Evolutionary conservation across 2,797 vertebrate genomes (phyloP), one percentile per base, ranked within the genome.

Genomic region (Lutjanus argentimaculatus): DNA sequence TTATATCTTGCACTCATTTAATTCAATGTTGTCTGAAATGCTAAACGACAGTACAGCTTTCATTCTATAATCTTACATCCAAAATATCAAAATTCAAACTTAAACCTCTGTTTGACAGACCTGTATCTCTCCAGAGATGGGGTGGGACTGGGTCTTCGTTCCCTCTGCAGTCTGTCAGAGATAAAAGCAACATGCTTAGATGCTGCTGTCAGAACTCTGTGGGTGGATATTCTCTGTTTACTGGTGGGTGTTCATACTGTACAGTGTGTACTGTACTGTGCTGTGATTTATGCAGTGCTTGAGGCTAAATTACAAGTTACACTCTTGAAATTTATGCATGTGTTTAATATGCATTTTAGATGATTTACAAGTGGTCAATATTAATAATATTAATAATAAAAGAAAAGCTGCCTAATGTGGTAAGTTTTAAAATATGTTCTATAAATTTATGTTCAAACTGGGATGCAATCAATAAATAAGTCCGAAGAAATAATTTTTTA

Each of bases 71-170:
- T 45, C 19, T 25, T 53, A 74, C 10, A 59, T 52, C 17, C 66
- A 49, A 66, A 49, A 58, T 16, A 51, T 9, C 13, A 30, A 49
- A 9, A 58, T 62, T 30, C 72, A n/a, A 40, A 53, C 19, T 30
- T n/a, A n/a, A n/a, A n/a, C n/a, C n/a, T n/a, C n/a, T 15, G 46
- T 7, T 70, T 67, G 25, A 85, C 91, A 75, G 73, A 99, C 99
- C 98, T 99, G 98, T 92, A 99, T 98, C 93, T 99, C 99, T 92
- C 99, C 99, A n/a, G 97, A 97, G 90, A 99, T 92, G 14, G 96
- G 96, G 83, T 99, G 97, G 56, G 96, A 95, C 87, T 94, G 94
- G 79, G 93, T 92, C 90, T 98, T 99, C 0, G 90, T 83, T 73
- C 91, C 93, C 87, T 99, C 99, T 1, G 95, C 85, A 53, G 96